Evolutionary conservation across 2,113 vertebrate genomes (phyloP).

Genomic region (Callocephalon fimbriatum): DNA sequence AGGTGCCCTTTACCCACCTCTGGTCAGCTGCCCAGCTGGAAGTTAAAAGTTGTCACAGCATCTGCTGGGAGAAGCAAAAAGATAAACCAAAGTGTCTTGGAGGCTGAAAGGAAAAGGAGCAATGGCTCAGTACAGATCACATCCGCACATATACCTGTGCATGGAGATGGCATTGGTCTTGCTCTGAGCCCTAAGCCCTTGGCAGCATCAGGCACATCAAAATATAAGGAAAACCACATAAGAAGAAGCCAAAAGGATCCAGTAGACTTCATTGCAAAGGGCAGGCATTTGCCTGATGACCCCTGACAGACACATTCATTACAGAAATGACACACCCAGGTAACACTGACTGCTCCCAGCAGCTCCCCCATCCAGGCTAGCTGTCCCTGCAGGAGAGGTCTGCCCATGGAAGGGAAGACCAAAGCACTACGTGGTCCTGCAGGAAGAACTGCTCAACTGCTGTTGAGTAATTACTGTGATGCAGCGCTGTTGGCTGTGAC

Average conservation of each 20-base stretch:
- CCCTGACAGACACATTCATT: not conserved
- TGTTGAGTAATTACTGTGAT: not conserved
- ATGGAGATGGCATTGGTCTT: not conserved
- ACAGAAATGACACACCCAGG: fast-evolving
- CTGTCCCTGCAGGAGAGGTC: not conserved
- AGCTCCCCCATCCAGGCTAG: not conserved
- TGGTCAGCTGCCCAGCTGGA: not conserved
- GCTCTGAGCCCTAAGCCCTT: not conserved
- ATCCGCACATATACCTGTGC: not conserved
- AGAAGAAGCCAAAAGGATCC: not conserved
- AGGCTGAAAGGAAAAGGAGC: not conserved
- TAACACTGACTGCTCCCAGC: not conserved
- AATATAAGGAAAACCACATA: not conserved
- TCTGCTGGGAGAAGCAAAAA: not conserved
- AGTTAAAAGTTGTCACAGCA: not conserved
- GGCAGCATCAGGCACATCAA: not conserved
- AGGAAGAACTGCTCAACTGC: not conserved
- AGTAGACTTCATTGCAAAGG: not conserved
- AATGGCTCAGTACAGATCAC: not conserved
- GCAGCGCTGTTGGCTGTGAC: fast-evolving
- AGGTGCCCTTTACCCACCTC: conserved; percentile 9
- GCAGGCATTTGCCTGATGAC: fast-evolving
- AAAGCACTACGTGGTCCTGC: not conserved
- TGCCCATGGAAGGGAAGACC: not conserved
- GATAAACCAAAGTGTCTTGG: not conserved